Conservation (phyloP, 2,888 invertebrate species). For the Patella depressa region DNA sequence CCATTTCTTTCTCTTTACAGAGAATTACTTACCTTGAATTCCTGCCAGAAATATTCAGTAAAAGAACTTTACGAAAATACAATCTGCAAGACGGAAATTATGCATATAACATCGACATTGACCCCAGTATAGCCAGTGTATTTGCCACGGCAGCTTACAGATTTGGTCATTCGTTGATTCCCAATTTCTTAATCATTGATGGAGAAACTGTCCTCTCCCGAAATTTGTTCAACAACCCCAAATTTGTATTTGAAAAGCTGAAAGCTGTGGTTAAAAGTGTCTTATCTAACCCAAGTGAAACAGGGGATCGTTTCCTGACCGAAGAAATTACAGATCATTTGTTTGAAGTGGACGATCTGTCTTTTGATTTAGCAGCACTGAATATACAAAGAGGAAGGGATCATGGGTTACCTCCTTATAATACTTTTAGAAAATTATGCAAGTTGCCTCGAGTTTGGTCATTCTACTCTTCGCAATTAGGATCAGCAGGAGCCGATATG, state of each 20-base stretch:
- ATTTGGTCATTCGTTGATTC: neutral
- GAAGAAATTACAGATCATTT: neutral
- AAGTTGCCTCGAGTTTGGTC: neutral
- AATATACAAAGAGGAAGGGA: neutral
- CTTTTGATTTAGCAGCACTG: neutral
- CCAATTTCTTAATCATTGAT: neutral
- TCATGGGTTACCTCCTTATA: neutral
- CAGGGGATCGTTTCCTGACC: neutral
- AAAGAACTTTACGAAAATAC: neutral
- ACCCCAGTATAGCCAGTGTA: neutral
- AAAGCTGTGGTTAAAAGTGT: neutral
- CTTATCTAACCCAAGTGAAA: neutral
- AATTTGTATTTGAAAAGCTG: neutral
- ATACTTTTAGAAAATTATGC: neutral
- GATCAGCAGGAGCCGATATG: too few relatives aligned
- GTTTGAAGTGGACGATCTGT: neutral
- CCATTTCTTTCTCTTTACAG: neutral
- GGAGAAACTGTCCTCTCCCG: neutral
- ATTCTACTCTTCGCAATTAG: too few relatives aligned
- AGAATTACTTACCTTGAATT: neutral
- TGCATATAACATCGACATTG: neutral
- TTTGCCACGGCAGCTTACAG: neutral
- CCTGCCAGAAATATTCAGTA: neutral
- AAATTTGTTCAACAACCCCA: neutral
- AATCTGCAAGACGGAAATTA: neutral